A percentile compares a stretch with the other conserved stretches of the same genome.
phyloP scores from a whole-genome alignment of 2,797 vertebrate species.

The Gambusia yucatana region DNA sequence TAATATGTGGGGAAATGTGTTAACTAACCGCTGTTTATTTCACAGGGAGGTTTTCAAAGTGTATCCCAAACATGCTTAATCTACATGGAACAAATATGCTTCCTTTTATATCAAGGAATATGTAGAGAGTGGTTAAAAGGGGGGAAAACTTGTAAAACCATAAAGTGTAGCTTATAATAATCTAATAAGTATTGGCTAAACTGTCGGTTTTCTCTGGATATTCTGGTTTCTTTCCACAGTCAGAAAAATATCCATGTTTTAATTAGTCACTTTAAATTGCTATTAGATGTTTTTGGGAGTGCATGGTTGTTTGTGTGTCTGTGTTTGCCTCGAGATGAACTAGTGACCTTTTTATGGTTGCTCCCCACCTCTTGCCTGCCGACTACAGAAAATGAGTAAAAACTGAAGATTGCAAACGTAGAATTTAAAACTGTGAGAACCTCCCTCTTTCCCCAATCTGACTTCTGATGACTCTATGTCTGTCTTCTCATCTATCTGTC shows the following conservation, averaged over 20 bases:
- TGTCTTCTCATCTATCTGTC: constrained; percentile 12
- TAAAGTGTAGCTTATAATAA: not conserved
- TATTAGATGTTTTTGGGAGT: not conserved
- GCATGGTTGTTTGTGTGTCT: not conserved
- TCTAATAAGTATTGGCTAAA: not conserved
- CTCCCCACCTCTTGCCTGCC: not conserved
- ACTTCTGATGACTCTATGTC: not conserved
- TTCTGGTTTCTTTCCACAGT: not conserved
- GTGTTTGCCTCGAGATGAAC: not conserved
- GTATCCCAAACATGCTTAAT: not conserved
- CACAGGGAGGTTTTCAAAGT: not conserved
- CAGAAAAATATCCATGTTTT: constrained; percentile 5
- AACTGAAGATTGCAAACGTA: not conserved
- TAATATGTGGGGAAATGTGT: not conserved
- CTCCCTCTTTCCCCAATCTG: not conserved
- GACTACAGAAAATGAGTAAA: not conserved
- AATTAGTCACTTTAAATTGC: not conserved
- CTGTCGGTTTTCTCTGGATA: not conserved
- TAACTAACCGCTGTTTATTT: not conserved
- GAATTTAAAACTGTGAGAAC: not conserved
- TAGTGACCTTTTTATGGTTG: not conserved
- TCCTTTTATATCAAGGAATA: not conserved
- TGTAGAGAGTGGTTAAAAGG: not conserved
- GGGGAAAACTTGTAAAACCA: not conserved
- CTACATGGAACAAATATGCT: not conserved